Conservation (phyloP, 2,797 vertebrate genomes). For the Gambusia yucatana region DNA sequence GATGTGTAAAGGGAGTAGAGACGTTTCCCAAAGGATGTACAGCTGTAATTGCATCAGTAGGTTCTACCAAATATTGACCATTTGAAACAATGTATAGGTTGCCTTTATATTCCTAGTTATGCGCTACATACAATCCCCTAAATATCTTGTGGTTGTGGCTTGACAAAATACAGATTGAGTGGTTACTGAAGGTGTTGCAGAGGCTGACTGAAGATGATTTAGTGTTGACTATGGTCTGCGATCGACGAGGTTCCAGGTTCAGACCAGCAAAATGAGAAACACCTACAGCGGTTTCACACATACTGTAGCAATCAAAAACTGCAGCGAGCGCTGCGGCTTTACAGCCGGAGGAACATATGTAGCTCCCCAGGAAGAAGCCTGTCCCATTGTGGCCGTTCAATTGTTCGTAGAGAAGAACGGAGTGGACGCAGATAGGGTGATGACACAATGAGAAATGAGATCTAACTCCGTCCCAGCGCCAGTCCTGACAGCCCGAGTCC, state of each 20-base stretch:
- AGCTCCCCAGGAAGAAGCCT: constrained; percentile 60
- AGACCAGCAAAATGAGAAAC: constrained; percentile 27
- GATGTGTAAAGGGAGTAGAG: neutral
- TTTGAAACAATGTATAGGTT: neutral
- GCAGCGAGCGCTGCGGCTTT: constrained; percentile 52
- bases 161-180: neutral
- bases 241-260: constrained; percentile 11
- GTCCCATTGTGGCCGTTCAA: constrained; percentile 66
- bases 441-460: constrained; percentile 81
- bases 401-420: constrained; percentile 72
- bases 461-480: constrained; percentile 74
- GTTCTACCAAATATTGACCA: neutral
- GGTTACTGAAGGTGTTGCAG: neutral
- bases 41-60: neutral
- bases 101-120: neutral
- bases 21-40: too few species aligned
- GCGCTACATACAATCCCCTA: too few species aligned
- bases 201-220: constrained; percentile 25
- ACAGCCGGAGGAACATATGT: constrained; percentile 63
- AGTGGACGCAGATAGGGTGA: constrained; percentile 70
- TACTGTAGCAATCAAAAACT: constrained; percentile 63
- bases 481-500: constrained; percentile 77
- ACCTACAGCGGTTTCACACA: constrained; percentile 37
- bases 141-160: neutral
- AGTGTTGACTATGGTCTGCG: neutral